Evolutionary conservation across 2,888 invertebrate species (phyloP).

Genomic region (Yponomeuta sedellus): DNA sequence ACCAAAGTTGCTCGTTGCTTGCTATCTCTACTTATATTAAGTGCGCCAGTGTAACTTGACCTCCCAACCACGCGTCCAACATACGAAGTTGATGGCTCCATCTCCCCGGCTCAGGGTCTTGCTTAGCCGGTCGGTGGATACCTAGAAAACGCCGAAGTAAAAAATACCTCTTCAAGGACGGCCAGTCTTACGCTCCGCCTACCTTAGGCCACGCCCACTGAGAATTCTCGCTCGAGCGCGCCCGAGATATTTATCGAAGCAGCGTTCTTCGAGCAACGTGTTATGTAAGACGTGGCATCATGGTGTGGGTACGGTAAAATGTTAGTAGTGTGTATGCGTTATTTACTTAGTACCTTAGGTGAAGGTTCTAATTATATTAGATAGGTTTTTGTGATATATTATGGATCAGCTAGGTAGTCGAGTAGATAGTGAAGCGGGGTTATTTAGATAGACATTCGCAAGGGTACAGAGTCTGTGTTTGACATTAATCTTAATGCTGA

Average conservation of each 20-base stretch:
- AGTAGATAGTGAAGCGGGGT: too few species aligned
- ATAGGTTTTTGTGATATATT: too few species aligned
- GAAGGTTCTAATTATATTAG: too few species aligned
- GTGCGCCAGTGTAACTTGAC: constrained; percentile 40
- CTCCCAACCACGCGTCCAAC: constrained; percentile 29
- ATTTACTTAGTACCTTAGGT: constrained; percentile 21
- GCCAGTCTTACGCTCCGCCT: constrained; percentile 66
- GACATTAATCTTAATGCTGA: too few species aligned
- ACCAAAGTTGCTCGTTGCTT: constrained; percentile 69
- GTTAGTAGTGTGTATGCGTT: constrained; percentile 31
- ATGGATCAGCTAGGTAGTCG: too few species aligned
- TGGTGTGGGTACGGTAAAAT: constrained; percentile 30
- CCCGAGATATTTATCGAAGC: constrained; percentile 39
- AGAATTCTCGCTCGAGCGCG: constrained; percentile 46
- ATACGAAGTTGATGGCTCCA: background rate
- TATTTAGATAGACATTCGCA: too few species aligned
- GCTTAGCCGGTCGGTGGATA: constrained; percentile 45
- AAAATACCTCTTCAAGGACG: constrained; percentile 73
- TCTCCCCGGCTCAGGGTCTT: constrained; percentile 36
- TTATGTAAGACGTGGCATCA: constrained; percentile 29
- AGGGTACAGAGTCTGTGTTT: too few species aligned
- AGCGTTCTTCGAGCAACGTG: constrained; percentile 36
- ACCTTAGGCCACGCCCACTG: constrained; percentile 59
- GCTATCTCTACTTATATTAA: constrained; percentile 67
- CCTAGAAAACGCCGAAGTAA: constrained; percentile 67